Evolutionary conservation across 1,140 invertebrate species (phyloP), one percentile per base, ranked within the genome.

Genomic region (Tetraneura akinire): DNA sequence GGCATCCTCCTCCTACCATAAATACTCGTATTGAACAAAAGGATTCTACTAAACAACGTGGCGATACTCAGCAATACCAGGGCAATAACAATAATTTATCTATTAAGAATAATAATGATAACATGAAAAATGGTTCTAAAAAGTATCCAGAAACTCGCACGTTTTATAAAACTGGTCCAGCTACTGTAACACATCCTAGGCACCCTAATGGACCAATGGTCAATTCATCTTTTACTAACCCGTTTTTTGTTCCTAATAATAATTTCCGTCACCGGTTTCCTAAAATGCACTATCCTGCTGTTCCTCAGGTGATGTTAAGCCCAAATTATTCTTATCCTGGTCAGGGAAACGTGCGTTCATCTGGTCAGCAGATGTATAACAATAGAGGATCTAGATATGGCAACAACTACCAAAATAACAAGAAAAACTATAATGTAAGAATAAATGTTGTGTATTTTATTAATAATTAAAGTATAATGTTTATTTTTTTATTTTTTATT

Each of bases 261-360:
- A 45, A 45, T 45, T 78, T 26, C 37, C 74, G 74, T 78, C 74
- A 78, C 32, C 74, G 74, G 23, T 78, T 78, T 78, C 74, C 74
- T 78, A 78, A 78, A 78, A 57, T 78, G 55, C 74, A 78, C 74
- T 78, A 78, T 78, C 55, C 74, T 62, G 49, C 74, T 78, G 74
- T 78, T 78, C 74, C 74, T 78, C 74, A 78, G 74, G 74, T 78
- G 74, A 78, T 78, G 74, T 45, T 78, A 78, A 78, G 26, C 62
- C 74, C 74, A 60, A 78, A 60, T 23, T 78, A 78, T 78, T 37
- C 74, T 78, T 78, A 62, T 78, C 74, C 57, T 9, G 32, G 21
- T 78, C 74, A 62, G 37, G 74, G 55, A 60, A 78, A 78, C 16
- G 37, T 78, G 26, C 74, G 74, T 4, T 37, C 73, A 1, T 55